Evolutionary conservation across 2,888 invertebrate genomes (phyloP).

Genomic region (Galeopsomyia nigrocyanea): DNA sequence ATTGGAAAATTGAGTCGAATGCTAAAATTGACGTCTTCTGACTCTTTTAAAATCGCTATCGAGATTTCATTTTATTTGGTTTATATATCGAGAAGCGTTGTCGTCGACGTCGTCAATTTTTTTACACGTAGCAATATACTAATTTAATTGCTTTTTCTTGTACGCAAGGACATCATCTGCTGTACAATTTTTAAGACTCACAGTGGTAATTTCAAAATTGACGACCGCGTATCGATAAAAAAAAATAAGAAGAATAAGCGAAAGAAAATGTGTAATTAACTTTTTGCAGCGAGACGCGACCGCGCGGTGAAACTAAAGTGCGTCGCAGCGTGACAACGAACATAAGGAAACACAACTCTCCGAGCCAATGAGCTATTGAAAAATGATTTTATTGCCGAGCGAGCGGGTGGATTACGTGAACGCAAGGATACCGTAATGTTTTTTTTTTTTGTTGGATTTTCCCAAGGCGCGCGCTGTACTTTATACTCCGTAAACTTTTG

Average conservation of each 20-base stretch:
- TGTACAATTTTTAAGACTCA: conserved; percentile 30
- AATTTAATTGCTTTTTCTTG: too few species aligned
- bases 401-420: conserved; percentile 37
- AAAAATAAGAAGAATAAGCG: too few species aligned
- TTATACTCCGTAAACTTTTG: conserved; percentile 48
- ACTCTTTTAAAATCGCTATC: too few species aligned
- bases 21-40: too few species aligned
- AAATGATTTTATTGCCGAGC: conserved; percentile 35
- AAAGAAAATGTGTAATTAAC: conserved; percentile 37
- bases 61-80: too few species aligned
- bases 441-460: conserved; percentile 35
- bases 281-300: conserved; percentile 18
- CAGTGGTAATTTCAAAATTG: conserved; percentile 20
- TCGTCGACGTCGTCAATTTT: too few species aligned
- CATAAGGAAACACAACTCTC: conserved; percentile 38
- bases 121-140: too few species aligned
- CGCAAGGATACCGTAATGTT: conserved; percentile 13
- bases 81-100: too few species aligned
- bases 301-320: conserved; percentile 25
- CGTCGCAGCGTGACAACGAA: neutral
- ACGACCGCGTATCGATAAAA: conserved; percentile 27
- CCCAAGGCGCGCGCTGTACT: conserved; percentile 39
- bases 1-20: too few species aligned
- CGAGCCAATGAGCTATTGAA: conserved; percentile 29
- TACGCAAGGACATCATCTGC: too few species aligned